Conservation (phyloP, 1,140 invertebrate species). For the Lutraria rhynchaena region DNA sequence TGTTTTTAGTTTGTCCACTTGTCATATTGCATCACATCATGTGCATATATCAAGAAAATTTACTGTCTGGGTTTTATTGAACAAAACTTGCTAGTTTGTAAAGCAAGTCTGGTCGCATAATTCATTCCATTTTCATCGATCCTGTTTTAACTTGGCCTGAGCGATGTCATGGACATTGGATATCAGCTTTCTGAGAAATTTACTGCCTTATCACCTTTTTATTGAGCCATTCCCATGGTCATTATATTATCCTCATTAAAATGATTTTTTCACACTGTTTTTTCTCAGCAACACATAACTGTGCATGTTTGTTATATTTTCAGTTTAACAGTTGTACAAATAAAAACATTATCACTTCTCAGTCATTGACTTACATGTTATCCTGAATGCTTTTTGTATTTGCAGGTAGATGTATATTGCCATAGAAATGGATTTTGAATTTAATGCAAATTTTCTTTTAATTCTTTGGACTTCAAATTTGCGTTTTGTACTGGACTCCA, state of each 20-base stretch:
- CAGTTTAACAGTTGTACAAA: not conserved
- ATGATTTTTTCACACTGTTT: constrained; percentile 23
- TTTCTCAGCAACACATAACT: constrained; percentile 4
- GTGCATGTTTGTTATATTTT: constrained; percentile 34
- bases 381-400: constrained; percentile 34
- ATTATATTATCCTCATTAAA: constrained; percentile 23
- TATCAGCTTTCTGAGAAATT: constrained; percentile 14
- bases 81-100: not conserved
- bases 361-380: constrained; percentile 19
- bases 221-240: constrained; percentile 16
- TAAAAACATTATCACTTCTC: too few relatives aligned
- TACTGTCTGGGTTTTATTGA: not conserved
- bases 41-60: constrained; percentile 1
- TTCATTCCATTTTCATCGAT: constrained; percentile 47
- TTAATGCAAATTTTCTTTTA: too few relatives aligned
- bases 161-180: constrained; percentile 23
- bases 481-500: too few relatives aligned
- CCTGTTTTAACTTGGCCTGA: constrained; percentile 11
- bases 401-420: constrained; percentile 38
- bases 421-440: constrained; percentile 8
- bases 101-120: constrained; percentile 32
- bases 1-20: constrained; percentile 19
- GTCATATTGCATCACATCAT: constrained; percentile 59
- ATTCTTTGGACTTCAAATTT: too few relatives aligned
- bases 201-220: constrained; percentile 25